phyloP scores from a whole-genome alignment of 64 coral and sea anemone species.

The Trachythela sp. region DNA sequence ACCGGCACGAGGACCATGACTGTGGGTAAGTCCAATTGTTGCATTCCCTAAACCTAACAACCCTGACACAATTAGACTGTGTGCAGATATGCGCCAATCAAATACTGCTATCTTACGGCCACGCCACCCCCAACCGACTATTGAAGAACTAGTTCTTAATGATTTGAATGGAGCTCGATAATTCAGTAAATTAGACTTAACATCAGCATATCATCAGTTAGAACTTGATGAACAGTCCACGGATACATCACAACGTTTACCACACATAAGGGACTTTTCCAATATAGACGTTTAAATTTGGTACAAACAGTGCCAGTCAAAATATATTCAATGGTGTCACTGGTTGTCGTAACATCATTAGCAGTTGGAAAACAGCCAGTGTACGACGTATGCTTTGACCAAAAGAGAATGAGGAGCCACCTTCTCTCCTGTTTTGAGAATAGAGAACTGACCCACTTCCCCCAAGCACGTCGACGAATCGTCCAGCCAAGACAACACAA shows the following conservation, averaged over 20 bases:
- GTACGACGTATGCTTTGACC: too few species aligned
- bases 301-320: neutral
- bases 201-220: too few species aligned
- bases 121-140: neutral
- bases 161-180: neutral
- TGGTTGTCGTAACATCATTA: too few species aligned
- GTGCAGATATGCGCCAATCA: slow-evolving; percentile 16
- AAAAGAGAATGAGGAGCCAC: too few species aligned
- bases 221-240: neutral
- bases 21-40: slow-evolving; percentile 18
- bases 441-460: too few species aligned
- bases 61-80: slow-evolving; percentile 23
- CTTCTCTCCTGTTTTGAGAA: too few species aligned
- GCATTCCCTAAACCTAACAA: slow-evolving; percentile 36
- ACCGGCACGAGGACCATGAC: neutral
- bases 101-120: neutral
- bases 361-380: too few species aligned
- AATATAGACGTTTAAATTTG: neutral
- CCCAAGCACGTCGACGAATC: too few species aligned
- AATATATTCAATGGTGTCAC: too few species aligned
- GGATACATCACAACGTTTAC: slow-evolving; percentile 4
- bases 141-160: neutral
- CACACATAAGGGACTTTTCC: neutral
- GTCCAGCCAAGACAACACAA: too few species aligned
- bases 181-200: neutral